Evolutionary conservation across 2,113 vertebrate species (phyloP).

Genomic region (Ptilonorhynchus violaceus): DNA sequence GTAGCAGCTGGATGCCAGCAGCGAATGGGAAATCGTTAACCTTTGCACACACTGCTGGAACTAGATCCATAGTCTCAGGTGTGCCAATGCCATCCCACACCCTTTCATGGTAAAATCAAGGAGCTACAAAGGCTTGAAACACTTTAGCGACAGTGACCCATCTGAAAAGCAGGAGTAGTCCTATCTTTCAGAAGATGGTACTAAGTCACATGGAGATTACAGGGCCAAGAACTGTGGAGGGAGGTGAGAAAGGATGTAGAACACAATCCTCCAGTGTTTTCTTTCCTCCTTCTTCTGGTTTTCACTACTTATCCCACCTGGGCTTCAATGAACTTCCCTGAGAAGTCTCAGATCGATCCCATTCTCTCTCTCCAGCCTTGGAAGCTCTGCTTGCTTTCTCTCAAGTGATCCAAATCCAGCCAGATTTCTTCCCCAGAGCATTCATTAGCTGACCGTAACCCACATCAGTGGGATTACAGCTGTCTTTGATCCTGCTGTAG

Average conservation of each 20-base stretch:
- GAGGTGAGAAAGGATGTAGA: not conserved
- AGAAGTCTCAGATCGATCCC: rapidly evolving
- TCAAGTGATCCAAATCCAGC: not conserved
- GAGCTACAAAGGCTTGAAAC: not conserved
- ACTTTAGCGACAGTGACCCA: not conserved
- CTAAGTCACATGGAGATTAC: not conserved
- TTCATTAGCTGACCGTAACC: not conserved
- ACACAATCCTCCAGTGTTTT: not conserved
- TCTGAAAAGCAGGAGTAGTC: not conserved
- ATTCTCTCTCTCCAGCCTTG: not conserved
- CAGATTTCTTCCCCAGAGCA: not conserved
- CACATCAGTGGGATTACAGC: not conserved
- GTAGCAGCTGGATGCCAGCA: not conserved
- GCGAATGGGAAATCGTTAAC: not conserved
- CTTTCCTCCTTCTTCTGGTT: not conserved
- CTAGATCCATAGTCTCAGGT: not conserved
- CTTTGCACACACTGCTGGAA: not conserved
- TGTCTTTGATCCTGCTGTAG: not conserved
- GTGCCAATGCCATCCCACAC: not conserved
- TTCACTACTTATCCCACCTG: not conserved
- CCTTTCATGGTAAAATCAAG: not conserved
- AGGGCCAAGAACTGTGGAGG: not conserved
- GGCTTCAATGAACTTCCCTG: not conserved
- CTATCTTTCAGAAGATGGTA: not conserved
- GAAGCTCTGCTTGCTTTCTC: not conserved